A percentile compares a stretch with the other conserved stretches of the same genome.
Conservation (phyloP, 2,113 vertebrate genomes). For the Antechinus flavipes region DNA sequence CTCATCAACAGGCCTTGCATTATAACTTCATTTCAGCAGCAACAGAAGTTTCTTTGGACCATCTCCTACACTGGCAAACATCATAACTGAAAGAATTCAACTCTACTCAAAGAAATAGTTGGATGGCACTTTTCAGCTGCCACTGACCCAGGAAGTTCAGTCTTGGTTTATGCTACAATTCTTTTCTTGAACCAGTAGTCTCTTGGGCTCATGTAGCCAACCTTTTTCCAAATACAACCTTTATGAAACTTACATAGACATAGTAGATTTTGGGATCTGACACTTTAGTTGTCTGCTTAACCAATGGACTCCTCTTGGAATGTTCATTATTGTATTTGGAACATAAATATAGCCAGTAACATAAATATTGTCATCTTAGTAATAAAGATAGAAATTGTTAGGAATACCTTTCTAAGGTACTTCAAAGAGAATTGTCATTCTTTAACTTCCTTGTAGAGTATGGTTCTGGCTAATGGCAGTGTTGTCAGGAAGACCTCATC, state of each 20-base stretch:
- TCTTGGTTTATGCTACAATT: background rate
- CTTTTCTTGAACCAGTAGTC: slow-evolving; percentile 16
- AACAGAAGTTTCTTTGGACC: slow-evolving; percentile 39
- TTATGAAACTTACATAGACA: slow-evolving; percentile 38
- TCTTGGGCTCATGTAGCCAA: background rate
- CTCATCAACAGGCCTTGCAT: slow-evolving; percentile 57
- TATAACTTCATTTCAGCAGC: slow-evolving; percentile 54
- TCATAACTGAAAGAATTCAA: background rate
- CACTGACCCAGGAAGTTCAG: background rate
- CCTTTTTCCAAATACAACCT: slow-evolving; percentile 33
- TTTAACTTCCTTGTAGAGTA: slow-evolving; percentile 45
- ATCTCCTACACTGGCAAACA: slow-evolving; percentile 54
- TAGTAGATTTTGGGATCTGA: slow-evolving; percentile 27
- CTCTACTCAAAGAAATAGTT: slow-evolving; percentile 7
- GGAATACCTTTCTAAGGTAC: slow-evolving; percentile 11
- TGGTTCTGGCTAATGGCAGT: background rate
- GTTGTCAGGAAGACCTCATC: slow-evolving; percentile 31
- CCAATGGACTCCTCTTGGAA: slow-evolving; percentile 43
- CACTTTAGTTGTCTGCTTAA: slow-evolving; percentile 46
- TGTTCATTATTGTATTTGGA: slow-evolving; percentile 41
- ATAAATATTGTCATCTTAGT: background rate
- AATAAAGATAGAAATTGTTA: background rate
- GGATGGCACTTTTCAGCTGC: background rate
- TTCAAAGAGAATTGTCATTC: slow-evolving; percentile 51
- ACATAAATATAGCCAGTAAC: fast-evolving